Percentiles rank a stretch among this genome's conserved stretches.
Conservation (phyloP, 2,113 vertebrate genomes). For the Garra rufa region DNA sequence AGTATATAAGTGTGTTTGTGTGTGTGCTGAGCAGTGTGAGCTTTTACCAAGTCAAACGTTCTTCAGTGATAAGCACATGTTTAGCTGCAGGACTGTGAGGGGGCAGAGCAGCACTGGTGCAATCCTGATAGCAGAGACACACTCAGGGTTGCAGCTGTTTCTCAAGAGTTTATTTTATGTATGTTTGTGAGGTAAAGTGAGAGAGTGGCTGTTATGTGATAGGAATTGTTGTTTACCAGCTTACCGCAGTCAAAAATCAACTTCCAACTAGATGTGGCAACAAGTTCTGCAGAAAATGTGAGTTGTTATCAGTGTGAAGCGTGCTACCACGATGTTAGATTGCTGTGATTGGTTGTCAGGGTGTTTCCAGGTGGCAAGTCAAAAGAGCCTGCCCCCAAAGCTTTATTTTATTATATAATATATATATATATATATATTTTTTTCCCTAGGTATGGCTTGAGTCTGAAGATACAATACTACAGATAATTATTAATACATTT, state of each 20-base stretch:
- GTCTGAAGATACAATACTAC: not conserved
- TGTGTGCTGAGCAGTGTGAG: conserved; percentile 47
- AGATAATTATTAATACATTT: not conserved
- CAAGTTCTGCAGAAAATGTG: not conserved
- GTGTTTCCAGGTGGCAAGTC: not conserved
- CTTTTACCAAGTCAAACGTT: conserved; percentile 57
- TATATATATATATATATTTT: no score
- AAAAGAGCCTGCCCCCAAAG: not conserved
- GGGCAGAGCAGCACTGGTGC: conserved; percentile 30
- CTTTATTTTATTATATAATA: not conserved
- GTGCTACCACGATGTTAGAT: not conserved
- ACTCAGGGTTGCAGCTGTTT: conserved; percentile 5
- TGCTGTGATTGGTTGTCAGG: not conserved
- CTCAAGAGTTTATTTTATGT: conserved; percentile 17
- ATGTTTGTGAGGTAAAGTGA: conserved; percentile 8
- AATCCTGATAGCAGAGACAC: conserved; percentile 32
- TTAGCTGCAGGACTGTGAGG: conserved; percentile 53
- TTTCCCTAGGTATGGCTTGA: no score
- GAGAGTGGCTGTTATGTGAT: not conserved
- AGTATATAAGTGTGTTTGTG: not conserved
- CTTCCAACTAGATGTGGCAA: not conserved
- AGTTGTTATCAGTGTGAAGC: not conserved
- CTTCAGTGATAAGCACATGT: conserved; percentile 67
- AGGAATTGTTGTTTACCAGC: not conserved
- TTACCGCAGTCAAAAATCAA: not conserved